Base-by-base conservation (phyloP, 2,113 vertebrate genomes). In the Prietella phreatophila region DNA sequence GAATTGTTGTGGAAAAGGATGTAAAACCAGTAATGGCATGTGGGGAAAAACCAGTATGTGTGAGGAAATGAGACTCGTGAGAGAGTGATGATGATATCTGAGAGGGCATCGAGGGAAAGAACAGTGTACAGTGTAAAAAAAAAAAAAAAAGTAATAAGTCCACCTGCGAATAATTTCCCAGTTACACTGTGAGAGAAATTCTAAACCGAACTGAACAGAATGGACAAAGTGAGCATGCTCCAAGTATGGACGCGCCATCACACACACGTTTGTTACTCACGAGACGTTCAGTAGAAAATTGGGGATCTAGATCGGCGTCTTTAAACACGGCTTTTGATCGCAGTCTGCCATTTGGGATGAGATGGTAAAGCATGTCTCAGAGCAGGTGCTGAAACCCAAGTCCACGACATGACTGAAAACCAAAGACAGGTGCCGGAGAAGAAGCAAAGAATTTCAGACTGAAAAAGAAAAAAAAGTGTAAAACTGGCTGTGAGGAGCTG, bases 301-400 rank as follows among this genome's bases (percentile, higher is more conserved):
- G 15, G 5, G 30, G 65, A 69, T 67, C 63, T 30, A 30, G n/a
- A 30, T 14, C n/a, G n/a, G n/a, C n/a, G n/a, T n/a, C n/a, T n/a
- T n/a, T n/a, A n/a, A n/a, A 4, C 25, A n/a, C 13, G 63, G 58
- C 73, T 15, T 90, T 86, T 84, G 89, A 69, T 13, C 9, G n/a
- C 9, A 86, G 22, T 63, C 61, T 47, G 15, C 69, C 53, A 67
- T 85, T 85, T 58, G 39, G 39, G 39, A 42, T 42, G 3, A 42
- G 39, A 42, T 42, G 42, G 42, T 20, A 19, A 19, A 89, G 25
- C 73, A 84, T 1, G 84, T 87, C 71, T 60, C 84, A 39, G 89
- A 67, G 53, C 15, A 55, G 14, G 53, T 55, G 53, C 78, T 58
- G 82, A 90, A 33, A 1, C 36, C 36, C 2, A 36, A 90, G 39